Evolutionary conservation across 2,888 invertebrate genomes (phyloP).

Genomic region (Dicycla oo): DNA sequence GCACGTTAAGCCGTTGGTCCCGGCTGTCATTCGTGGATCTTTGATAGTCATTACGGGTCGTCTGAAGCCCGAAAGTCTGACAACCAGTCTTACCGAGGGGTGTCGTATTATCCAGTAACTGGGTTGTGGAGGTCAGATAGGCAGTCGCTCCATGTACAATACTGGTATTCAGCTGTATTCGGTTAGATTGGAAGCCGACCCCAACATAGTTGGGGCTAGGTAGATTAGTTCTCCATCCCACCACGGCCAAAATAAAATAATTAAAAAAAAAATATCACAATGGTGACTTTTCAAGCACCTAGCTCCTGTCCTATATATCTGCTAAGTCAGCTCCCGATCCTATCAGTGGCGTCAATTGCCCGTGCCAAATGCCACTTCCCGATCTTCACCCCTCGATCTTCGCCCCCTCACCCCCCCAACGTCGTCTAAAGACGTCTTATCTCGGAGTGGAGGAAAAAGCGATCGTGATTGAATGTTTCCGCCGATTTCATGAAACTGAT

Average conservation of each 20-base stretch:
- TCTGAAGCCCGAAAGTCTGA: too few relatives aligned
- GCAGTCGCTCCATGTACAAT: too few relatives aligned
- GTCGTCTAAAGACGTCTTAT: constrained; percentile 78
- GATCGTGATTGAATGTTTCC: constrained; percentile 88
- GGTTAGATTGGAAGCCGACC: too few relatives aligned
- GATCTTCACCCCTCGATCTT: constrained; percentile 66
- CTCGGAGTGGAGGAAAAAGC: constrained; percentile 77
- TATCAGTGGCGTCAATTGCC: constrained; percentile 91
- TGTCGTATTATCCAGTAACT: too few relatives aligned
- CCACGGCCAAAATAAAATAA: not conserved
- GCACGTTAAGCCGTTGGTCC: too few relatives aligned
- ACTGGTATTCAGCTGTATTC: too few relatives aligned
- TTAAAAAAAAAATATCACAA: not conserved
- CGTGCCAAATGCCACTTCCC: constrained; percentile 90
- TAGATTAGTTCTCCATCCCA: too few relatives aligned
- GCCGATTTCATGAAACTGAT: constrained; percentile 83
- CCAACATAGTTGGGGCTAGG: too few relatives aligned
- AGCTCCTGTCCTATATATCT: constrained; percentile 78
- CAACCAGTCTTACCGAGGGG: too few relatives aligned
- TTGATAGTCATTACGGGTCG: too few relatives aligned
- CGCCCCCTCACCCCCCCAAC: constrained; percentile 59
- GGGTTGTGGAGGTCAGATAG: too few relatives aligned
- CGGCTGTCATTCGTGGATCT: too few relatives aligned
- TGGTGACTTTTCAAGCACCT: constrained; percentile 18
- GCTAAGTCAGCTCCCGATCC: constrained; percentile 89